Percentiles rank a stretch among this genome's conserved stretches.
Evolutionary conservation across 1,140 invertebrate species (phyloP).

Genomic region (Neodiprion fabricii): DNA sequence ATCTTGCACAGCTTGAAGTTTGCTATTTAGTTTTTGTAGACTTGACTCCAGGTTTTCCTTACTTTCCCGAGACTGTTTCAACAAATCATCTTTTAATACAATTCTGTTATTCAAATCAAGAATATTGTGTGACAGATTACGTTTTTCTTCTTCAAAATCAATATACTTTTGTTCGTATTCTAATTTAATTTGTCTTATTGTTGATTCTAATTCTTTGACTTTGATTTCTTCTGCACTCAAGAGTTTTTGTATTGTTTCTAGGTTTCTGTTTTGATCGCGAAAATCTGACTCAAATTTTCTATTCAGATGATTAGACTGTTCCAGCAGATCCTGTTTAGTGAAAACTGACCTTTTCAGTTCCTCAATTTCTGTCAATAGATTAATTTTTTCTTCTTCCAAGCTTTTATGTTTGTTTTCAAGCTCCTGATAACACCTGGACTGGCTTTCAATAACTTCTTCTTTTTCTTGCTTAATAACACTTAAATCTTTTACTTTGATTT

Average conservation of each 20-base stretch:
- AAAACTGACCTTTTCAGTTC: constrained; percentile 20
- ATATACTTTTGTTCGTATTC: neutral
- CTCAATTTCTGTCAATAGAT: constrained; percentile 22
- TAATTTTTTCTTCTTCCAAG: constrained; percentile 24
- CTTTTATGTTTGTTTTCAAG: constrained; percentile 9
- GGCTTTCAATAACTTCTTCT: neutral
- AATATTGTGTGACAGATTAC: neutral
- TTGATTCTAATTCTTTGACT: constrained; percentile 23
- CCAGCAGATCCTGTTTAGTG: constrained; percentile 29
- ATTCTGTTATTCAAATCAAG: neutral
- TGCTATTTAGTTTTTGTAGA: neutral
- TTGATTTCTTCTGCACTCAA: constrained; percentile 21
- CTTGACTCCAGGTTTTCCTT: neutral
- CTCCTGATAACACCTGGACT: neutral
- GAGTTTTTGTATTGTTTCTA: constrained; percentile 22
- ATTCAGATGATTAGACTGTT: constrained; percentile 28
- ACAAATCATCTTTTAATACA: neutral
- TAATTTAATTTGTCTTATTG: too few relatives aligned
- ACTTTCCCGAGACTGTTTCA: neutral
- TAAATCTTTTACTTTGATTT: neutral
- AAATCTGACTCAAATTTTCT: constrained; percentile 23
- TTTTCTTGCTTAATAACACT: neutral
- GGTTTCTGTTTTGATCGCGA: constrained; percentile 23
- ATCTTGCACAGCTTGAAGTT: neutral
- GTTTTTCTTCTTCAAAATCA: neutral